Percentiles rank a stretch among this genome's conserved stretches.
phyloP scores from a whole-genome alignment of 2,113 vertebrate genomes.

The Pollimyrus isidori region DNA sequence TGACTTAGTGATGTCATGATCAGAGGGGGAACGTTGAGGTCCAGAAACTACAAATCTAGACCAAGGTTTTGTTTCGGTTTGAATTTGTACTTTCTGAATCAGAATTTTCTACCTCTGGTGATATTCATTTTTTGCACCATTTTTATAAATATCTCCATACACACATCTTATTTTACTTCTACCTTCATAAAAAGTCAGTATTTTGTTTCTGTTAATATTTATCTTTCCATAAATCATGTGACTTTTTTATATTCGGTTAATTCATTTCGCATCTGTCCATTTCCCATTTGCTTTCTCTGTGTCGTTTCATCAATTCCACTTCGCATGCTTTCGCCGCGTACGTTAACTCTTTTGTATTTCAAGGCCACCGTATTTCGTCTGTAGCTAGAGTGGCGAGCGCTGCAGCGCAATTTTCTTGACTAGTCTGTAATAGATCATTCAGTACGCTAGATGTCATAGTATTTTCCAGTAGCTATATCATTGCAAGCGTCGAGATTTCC shows the following conservation, averaged over 20 bases:
- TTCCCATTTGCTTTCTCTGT: not conserved
- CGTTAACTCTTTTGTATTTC: not conserved
- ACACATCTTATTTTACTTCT: not conserved
- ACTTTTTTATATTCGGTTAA: not conserved
- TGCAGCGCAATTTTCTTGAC: not conserved
- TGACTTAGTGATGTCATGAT: not conserved
- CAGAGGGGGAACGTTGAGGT: not conserved
- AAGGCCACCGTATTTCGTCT: not conserved
- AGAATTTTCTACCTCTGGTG: not conserved
- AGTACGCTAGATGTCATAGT: constrained; percentile 38
- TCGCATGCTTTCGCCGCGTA: not conserved
- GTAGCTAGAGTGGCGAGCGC: not conserved
- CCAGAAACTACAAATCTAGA: not conserved
- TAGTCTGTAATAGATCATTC: constrained; percentile 19
- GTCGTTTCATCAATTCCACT: not conserved
- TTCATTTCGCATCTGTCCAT: not conserved
- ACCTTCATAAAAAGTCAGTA: not conserved
- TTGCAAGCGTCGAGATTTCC: constrained; percentile 29
- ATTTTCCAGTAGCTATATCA: constrained; percentile 3
- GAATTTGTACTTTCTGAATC: not conserved
- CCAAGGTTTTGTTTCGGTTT: not conserved
- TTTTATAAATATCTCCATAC: not conserved
- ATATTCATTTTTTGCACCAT: not conserved
- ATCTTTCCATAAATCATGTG: not conserved
- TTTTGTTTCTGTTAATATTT: not conserved